These are phyloP conservation scores for Malachius bipustulatus DNA, from an alignment of 2,888 invertebrate species.

Conservation along the genomic window DNA sequence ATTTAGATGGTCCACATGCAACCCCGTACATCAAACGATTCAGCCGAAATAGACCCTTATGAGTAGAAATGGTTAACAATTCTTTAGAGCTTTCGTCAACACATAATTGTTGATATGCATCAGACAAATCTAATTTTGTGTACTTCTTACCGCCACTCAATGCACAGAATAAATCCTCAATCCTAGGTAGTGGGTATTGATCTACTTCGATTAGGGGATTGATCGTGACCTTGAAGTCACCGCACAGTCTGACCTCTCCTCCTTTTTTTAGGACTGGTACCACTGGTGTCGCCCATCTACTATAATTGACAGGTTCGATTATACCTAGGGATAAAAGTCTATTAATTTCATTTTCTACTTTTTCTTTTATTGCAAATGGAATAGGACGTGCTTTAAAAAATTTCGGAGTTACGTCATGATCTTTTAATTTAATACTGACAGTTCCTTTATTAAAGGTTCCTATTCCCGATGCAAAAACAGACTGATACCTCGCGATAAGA, in stretches of 20 bases:
- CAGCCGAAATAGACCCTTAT: slow-evolving; percentile 14
- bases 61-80: slow-evolving; percentile 15
- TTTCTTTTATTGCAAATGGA: slow-evolving; percentile 8
- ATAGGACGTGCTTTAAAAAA: slow-evolving; percentile 9
- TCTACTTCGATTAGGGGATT: slow-evolving; percentile 7
- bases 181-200: slow-evolving; percentile 7
- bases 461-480: slow-evolving; percentile 12
- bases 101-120: slow-evolving; percentile 13
- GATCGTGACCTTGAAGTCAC: slow-evolving; percentile 8
- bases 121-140: too few relatives aligned
- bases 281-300: slow-evolving; percentile 13
- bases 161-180: slow-evolving; percentile 8
- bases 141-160: slow-evolving; percentile 12
- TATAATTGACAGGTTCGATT: slow-evolving; percentile 12
- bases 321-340: slow-evolving; percentile 13
- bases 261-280: too few relatives aligned
- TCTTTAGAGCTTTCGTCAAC: slow-evolving; percentile 12
- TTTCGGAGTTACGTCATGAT: slow-evolving; percentile 8
- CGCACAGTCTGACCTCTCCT: slow-evolving; percentile 7
- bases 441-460: slow-evolving; percentile 13
- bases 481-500: slow-evolving; percentile 7
- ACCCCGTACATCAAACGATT: slow-evolving; percentile 10
- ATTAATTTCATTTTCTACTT: slow-evolving; percentile 12
- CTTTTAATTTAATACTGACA: slow-evolving; percentile 8
- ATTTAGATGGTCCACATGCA: slow-evolving; percentile 22